A percentile compares a stretch with the other conserved stretches of the same genome.
Conservation (phyloP, 2,888 invertebrate genomes). For the Ypsolopha scabrella region DNA sequence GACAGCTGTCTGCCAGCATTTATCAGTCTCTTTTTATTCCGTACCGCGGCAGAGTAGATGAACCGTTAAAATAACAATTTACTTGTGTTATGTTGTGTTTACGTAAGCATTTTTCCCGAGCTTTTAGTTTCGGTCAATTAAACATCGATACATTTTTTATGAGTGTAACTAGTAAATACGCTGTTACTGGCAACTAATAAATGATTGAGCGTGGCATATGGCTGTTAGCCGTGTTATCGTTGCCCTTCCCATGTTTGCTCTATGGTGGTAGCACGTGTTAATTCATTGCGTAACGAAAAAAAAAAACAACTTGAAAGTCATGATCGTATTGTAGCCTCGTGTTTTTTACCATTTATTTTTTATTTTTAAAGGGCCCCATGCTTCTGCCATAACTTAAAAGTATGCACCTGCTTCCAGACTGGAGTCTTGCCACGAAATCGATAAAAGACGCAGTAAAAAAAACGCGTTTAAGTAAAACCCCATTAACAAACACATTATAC, state of each 20-base stretch:
- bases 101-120: conserved; percentile 36
- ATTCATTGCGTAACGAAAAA: conserved; percentile 13
- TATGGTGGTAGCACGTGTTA: conserved; percentile 47
- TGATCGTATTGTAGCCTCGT: not conserved
- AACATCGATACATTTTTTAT: conserved; percentile 2
- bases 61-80: conserved; percentile 56
- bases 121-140: conserved; percentile 51
- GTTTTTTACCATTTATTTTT: too few relatives aligned
- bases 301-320: not conserved
- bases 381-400: not conserved
- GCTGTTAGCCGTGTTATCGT: conserved; percentile 18
- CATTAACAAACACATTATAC: conserved; percentile 46
- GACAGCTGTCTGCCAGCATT: conserved; percentile 61
- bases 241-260: conserved; percentile 27
- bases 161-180: not conserved
- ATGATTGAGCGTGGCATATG: conserved; percentile 33
- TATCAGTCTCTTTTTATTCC: conserved; percentile 19
- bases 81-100: conserved; percentile 24
- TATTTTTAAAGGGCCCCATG: too few relatives aligned
- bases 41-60: conserved; percentile 47
- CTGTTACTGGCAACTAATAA: conserved; percentile 18
- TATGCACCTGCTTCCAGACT: conserved; percentile 28
- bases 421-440: conserved; percentile 23
- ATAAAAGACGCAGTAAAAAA: conserved; percentile 32
- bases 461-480: conserved; percentile 39